Percentiles rank a stretch among this genome's conserved stretches.
Conservation (phyloP, 1,140 invertebrate species). For the Venustaconcha ellipsiformis region DNA sequence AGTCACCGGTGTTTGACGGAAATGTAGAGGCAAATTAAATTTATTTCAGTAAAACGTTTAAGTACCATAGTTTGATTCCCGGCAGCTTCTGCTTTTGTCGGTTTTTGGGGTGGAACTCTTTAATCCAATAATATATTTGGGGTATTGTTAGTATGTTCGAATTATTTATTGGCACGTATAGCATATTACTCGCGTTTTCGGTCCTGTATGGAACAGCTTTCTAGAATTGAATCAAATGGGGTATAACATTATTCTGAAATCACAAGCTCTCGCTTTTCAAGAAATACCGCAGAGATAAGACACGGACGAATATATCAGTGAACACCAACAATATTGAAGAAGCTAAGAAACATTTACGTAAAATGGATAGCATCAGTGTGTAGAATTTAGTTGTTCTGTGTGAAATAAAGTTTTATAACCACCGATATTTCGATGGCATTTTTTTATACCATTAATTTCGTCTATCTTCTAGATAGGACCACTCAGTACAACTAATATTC, state of each 20-base stretch:
- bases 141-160: no score
- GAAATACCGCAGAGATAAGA: constrained; percentile 11
- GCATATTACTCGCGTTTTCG: constrained; percentile 6
- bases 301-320: constrained; percentile 9
- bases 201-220: constrained; percentile 24
- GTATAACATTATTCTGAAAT: constrained; percentile 17
- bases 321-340: constrained; percentile 27
- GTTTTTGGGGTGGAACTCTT: no score
- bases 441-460: background rate
- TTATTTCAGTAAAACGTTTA: no score
- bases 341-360: constrained; percentile 25
- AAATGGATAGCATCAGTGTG: constrained; percentile 13
- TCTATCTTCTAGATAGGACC: background rate
- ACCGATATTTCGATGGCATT: background rate
- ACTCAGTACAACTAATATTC: constrained; percentile 7
- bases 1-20: no score
- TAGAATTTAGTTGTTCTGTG: constrained; percentile 13
- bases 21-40: no score
- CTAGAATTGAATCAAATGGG: constrained; percentile 11
- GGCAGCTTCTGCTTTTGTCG: no score
- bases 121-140: no score
- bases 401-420: constrained; percentile 13
- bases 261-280: constrained; percentile 28
- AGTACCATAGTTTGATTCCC: no score
- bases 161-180: background rate